phyloP scores from a whole-genome alignment of 2,113 vertebrate species.

The Crocuta crocuta region DNA sequence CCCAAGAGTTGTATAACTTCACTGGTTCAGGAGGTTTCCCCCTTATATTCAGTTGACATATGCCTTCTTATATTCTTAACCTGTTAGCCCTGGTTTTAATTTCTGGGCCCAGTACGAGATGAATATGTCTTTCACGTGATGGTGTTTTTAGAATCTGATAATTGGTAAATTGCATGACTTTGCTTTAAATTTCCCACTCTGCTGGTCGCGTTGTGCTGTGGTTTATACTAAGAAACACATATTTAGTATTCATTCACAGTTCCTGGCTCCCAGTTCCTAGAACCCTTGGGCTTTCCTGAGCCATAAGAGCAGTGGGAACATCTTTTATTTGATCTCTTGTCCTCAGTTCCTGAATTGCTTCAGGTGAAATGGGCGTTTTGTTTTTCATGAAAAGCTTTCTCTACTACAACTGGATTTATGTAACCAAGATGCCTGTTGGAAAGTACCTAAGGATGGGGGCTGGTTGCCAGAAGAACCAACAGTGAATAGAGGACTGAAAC shows the following conservation, averaged over 20 bases:
- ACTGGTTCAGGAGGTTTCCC: neutral
- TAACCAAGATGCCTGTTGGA: neutral
- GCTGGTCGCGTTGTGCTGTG: neutral
- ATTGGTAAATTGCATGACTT: neutral
- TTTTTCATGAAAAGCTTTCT: neutral
- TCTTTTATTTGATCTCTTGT: neutral
- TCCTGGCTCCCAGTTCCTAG: neutral
- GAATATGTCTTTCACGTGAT: rapidly evolving
- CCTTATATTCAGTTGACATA: neutral
- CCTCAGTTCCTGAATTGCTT: neutral
- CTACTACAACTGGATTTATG: neutral
- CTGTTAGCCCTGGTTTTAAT: neutral
- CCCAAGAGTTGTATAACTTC: neutral
- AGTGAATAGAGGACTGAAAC: neutral
- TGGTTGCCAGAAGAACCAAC: neutral
- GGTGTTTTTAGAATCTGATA: neutral
- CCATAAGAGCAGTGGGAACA: neutral
- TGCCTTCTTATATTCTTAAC: neutral
- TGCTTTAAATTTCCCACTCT: neutral
- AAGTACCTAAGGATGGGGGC: neutral
- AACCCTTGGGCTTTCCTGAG: neutral
- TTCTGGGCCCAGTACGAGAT: neutral
- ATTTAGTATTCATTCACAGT: neutral
- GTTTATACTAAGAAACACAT: neutral
- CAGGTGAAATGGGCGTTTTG: neutral